Evolutionary conservation across 2,113 vertebrate species (phyloP), one percentile per base, ranked within the genome.

Genomic region (Tachysurus fulvidraco): DNA sequence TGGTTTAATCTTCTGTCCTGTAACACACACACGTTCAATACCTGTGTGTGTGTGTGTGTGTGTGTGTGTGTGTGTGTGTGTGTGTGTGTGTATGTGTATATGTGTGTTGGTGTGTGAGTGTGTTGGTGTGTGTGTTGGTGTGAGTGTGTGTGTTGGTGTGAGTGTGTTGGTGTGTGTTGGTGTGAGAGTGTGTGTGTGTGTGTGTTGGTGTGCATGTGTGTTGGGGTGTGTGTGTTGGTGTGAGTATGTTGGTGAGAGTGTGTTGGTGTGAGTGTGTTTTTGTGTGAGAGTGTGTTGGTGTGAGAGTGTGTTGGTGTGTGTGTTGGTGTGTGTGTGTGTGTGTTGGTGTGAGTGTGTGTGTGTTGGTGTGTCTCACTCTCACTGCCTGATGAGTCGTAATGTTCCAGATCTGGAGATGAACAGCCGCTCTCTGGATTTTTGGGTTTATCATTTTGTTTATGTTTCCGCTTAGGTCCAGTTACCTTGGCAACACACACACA

Each of bases 311-410:
- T 74, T 59, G 80, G 14, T 83, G 80, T 57, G 46, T 46, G 46
- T 46, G 7, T 46, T 46, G 77, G n/a, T 50, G 46, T 71, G 41
- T 28, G 59, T 65, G 23, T 82, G 2, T 30, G 7, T 84, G 17
- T 65, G 17, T 46, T n/a, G 41, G 23, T 67, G 36, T 52, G 62
- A 23, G 54, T 52, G 14, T 85, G 21, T 77, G 46, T 88, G n/a
- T 86, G 25, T 81, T 52, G 41, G 30, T 69, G 17, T 14, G 62
- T 87, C 91, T 88, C 94, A 99, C 98, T 96, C 94, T 99, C 98
- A 83, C 97, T 99, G 88, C 97, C 98, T 74, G 98, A 99, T 0
- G 98, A 99, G 91, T 99, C 98, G 67, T 97, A 98, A 67, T 94
- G 96, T 92, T 99, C 97, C 4, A 95, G 97, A 91, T 99, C 98